phyloP scores from a whole-genome alignment of 2,113 vertebrate species.

The Ramphastos sulfuratus region DNA sequence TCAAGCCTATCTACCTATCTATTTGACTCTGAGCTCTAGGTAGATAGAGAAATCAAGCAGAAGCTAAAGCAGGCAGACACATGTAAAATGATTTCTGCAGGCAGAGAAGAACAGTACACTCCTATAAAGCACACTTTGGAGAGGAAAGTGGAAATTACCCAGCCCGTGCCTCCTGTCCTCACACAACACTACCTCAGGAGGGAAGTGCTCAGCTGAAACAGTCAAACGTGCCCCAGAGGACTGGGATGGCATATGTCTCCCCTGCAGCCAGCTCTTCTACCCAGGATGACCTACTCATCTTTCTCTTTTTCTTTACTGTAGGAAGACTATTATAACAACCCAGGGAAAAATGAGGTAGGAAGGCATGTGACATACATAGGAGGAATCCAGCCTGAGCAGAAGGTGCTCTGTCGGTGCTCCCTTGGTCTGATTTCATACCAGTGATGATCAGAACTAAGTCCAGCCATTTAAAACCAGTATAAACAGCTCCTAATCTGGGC shows the following conservation, averaged over 20 bases:
- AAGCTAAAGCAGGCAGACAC: conserved; percentile 1
- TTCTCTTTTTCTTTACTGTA: neutral
- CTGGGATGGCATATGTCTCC: neutral
- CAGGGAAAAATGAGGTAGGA: neutral
- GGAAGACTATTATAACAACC: neutral
- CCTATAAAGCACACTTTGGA: neutral
- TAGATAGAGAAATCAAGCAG: conserved; percentile 20
- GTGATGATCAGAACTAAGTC: neutral
- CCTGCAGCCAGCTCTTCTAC: neutral
- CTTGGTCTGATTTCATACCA: neutral
- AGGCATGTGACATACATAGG: fast-evolving
- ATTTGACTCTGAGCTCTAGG: neutral
- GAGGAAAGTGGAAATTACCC: neutral
- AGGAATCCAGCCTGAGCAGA: neutral
- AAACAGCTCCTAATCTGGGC: neutral
- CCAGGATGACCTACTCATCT: neutral
- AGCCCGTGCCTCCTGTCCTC: neutral
- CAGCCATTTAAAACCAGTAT: neutral
- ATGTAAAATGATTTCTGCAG: conserved; percentile 24
- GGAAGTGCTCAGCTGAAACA: neutral
- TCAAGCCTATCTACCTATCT: conserved; percentile 10
- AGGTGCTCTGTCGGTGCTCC: neutral
- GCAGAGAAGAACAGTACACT: neutral
- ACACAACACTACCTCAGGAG: fast-evolving
- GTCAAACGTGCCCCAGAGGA: neutral